These are phyloP conservation scores for Chanos chanos DNA, from an alignment of 2,797 vertebrate genomes.

Conservation along the genomic window DNA sequence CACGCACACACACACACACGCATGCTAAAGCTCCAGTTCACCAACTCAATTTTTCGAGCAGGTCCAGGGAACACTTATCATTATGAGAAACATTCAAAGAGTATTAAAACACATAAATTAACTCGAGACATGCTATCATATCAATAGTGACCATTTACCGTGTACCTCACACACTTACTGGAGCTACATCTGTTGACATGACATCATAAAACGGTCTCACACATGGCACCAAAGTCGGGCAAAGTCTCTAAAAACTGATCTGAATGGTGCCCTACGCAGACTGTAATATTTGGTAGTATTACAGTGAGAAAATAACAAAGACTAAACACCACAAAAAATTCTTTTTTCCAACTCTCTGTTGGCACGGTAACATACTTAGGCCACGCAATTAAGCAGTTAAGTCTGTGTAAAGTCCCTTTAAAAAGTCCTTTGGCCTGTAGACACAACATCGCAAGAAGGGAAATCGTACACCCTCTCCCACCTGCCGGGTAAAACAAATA, in stretches of 20 bases:
- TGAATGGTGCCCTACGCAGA: no score
- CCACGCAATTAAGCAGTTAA: neutral
- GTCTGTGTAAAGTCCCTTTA: constrained; percentile 34
- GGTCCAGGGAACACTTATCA: constrained; percentile 28
- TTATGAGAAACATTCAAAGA: neutral
- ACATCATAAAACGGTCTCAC: no score
- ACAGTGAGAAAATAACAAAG: neutral
- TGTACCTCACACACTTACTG: neutral
- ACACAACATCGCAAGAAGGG: constrained; percentile 43
- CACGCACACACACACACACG: constrained; percentile 52
- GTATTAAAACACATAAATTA: constrained; percentile 27
- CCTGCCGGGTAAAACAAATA: constrained; percentile 34
- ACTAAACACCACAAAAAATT: neutral
- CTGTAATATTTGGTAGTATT: neutral
- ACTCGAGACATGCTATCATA: neutral
- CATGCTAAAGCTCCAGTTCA: constrained; percentile 39
- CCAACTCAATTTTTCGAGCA: constrained; percentile 34
- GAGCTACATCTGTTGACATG: no score
- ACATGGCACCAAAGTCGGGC: no score
- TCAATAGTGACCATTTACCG: constrained; percentile 21
- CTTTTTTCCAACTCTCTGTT: no score
- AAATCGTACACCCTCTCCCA: constrained; percentile 35
- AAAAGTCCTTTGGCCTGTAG: constrained; percentile 32
- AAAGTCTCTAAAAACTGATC: no score
- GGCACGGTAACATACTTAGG: no score